Base-by-base conservation (phyloP, 1,140 invertebrate genomes). In the Diorhabda sublineata region DNA sequence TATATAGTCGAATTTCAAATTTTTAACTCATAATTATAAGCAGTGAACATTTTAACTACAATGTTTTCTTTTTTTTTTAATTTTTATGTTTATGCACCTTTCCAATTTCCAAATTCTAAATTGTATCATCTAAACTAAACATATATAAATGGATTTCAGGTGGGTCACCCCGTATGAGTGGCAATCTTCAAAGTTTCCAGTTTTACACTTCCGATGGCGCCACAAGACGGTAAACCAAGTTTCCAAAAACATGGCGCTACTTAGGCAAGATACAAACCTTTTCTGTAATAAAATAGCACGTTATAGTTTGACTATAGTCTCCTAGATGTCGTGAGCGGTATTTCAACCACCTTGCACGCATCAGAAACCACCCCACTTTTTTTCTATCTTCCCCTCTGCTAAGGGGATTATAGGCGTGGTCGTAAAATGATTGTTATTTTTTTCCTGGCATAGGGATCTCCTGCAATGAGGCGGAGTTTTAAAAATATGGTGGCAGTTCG, bases 401-500 rank as follows among this genome's bases (percentile, higher is more conserved):
- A 9, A 57, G 9, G 56, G 64, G 43, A 58, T 4, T 56, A 58
- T 57, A 65, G 64, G 64, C 64, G 64, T 65, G 64, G 64, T 58
- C 56, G 47, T 26, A 57, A 65, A 58, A 65, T 65, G 58, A 65
- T 65, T 57, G 52, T 65, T 56, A 65, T 65, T 65, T 65, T 65
- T 65, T 65, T 65, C 26, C 59, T 42, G 42, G 43, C 4, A 52
- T 6, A 56, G 64, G 64, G 64, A 58, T 58, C 41, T 65, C 52
- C 64, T 41, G 45, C 45, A 65, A 41, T 52, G 43, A 65, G 64
- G 64, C 64, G 64, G 64, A 65, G 64, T 65, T 65, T 65, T 65
- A 65, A 65, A 65, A 65, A 65, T 65, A 58, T 65, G 64, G 64
- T 65, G 64, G 64, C 64, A 52, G 64, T 26, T 57, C 41, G 52